Percentiles rank a stretch among this genome's conserved stretches.
These are phyloP conservation scores for Neopipo cinnamomea DNA, from an alignment of 2,113 vertebrate genomes.

Conservation along the genomic window DNA sequence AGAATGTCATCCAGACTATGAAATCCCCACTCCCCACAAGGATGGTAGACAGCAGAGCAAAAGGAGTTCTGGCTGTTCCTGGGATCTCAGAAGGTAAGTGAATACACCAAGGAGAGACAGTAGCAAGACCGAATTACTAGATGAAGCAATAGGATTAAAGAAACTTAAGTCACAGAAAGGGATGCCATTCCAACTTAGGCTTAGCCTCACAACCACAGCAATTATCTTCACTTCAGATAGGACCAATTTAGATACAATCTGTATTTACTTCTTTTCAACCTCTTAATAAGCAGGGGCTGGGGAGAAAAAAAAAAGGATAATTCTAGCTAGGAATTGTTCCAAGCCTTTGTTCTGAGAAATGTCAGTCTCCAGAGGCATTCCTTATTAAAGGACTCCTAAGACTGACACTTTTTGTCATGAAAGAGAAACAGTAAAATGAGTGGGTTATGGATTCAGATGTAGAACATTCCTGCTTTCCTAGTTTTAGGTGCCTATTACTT, in stretches of 20 bases:
- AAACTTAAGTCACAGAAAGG: not conserved
- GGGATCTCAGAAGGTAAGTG: not conserved
- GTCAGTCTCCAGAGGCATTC: not conserved
- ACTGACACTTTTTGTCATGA: not conserved
- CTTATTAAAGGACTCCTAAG: not conserved
- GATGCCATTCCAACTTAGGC: not conserved
- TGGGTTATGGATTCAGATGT: not conserved
- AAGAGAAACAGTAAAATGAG: not conserved
- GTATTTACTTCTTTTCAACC: not conserved
- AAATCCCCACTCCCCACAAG: not conserved
- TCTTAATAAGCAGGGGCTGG: not conserved
- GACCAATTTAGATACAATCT: not conserved
- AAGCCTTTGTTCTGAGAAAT: constrained; percentile 2
- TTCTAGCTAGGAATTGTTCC: not conserved
- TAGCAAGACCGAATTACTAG: not conserved
- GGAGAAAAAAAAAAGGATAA: not conserved
- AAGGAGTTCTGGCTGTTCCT: not conserved
- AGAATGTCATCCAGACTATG: not conserved
- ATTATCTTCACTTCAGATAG: not conserved
- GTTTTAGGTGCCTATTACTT: not conserved
- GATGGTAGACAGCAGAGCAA: not conserved
- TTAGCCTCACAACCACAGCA: not conserved
- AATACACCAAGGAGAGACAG: not conserved
- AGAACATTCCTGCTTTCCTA: not conserved
- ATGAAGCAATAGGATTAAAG: not conserved